These are phyloP conservation scores for Hipposideros armiger DNA, from an alignment of 2,113 vertebrate genomes.

Conservation along the genomic window DNA sequence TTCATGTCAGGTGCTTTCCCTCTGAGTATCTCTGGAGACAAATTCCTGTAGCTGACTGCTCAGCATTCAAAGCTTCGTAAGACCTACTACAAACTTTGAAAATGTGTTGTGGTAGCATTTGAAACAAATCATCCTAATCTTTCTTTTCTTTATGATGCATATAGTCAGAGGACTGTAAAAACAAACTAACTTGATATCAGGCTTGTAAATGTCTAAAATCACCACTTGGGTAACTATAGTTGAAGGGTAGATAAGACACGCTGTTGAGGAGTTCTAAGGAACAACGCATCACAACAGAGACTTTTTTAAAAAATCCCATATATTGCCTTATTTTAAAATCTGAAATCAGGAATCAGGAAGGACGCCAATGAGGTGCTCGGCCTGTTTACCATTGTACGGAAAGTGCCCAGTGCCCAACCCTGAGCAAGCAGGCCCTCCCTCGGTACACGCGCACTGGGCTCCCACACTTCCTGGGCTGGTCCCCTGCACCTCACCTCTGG, in stretches of 20 bases:
- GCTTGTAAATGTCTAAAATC: conserved; percentile 4
- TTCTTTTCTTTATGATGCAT: neutral
- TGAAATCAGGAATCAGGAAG: neutral
- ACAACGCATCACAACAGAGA: neutral
- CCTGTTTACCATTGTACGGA: neutral
- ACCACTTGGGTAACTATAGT: neutral
- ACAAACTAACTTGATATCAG: neutral
- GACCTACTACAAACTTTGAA: neutral
- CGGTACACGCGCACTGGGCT: neutral
- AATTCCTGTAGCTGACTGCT: neutral
- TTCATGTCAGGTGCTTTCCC: neutral
- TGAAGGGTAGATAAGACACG: neutral
- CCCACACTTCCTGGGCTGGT: neutral
- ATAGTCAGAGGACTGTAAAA: neutral
- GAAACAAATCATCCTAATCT: neutral
- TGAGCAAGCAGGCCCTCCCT: neutral
- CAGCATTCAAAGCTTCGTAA: neutral
- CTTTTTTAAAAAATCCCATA: neutral
- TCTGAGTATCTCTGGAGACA: neutral
- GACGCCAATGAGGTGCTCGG: neutral
- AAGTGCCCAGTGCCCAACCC: neutral
- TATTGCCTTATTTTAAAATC: neutral
- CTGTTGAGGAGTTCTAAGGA: neutral
- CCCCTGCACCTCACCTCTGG: neutral
- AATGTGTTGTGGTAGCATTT: neutral